Evolutionary conservation across 2,797 vertebrate species (phyloP).

Genomic region (Champsocephalus gunnari): DNA sequence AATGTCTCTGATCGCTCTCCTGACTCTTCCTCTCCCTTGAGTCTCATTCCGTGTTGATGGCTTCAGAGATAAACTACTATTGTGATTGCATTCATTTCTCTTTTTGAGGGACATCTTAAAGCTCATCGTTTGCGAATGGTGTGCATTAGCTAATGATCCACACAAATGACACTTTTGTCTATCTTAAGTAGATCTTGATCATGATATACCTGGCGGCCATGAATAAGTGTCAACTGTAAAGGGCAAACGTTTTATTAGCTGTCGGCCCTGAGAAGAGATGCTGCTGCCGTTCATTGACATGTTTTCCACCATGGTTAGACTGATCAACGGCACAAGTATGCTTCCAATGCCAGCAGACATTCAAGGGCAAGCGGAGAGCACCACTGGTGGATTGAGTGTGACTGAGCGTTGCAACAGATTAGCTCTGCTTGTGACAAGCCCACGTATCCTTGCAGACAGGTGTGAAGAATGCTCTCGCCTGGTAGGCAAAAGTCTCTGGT

Average conservation of each 20-base stretch:
- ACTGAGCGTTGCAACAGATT: slow-evolving; percentile 87
- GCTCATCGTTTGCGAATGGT: slow-evolving; percentile 27
- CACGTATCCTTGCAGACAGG: slow-evolving; percentile 86
- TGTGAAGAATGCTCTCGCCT: slow-evolving; percentile 85
- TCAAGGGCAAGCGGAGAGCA: slow-evolving; percentile 79
- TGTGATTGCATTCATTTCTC: slow-evolving; percentile 49
- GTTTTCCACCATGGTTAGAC: slow-evolving; percentile 70
- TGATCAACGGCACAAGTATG: slow-evolving; percentile 72
- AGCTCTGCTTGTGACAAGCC: slow-evolving; percentile 81
- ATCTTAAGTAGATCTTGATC: slow-evolving; percentile 31
- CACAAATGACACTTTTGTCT: slow-evolving; percentile 14
- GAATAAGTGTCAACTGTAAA: slow-evolving; percentile 55
- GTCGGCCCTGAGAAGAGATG: slow-evolving; percentile 44
- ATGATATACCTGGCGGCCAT: slow-evolving; percentile 29
- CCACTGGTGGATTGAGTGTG: slow-evolving; percentile 82
- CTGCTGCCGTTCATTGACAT: slow-evolving; percentile 65
- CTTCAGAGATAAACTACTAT: slow-evolving; percentile 50
- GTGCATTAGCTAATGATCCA: slow-evolving; percentile 41
- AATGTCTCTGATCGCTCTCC: slow-evolving; percentile 66
- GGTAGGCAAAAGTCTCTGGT: slow-evolving; percentile 78
- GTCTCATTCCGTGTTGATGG: slow-evolving; percentile 49
- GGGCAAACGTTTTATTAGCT: slow-evolving; percentile 54
- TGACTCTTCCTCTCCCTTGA: slow-evolving; percentile 59
- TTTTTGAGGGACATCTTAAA: slow-evolving; percentile 52
- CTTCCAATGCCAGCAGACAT: slow-evolving; percentile 75